A percentile compares a stretch with the other conserved stretches of the same genome.
phyloP scores from a whole-genome alignment of 2,113 vertebrate genomes.

The Cisticola juncidis region DNA sequence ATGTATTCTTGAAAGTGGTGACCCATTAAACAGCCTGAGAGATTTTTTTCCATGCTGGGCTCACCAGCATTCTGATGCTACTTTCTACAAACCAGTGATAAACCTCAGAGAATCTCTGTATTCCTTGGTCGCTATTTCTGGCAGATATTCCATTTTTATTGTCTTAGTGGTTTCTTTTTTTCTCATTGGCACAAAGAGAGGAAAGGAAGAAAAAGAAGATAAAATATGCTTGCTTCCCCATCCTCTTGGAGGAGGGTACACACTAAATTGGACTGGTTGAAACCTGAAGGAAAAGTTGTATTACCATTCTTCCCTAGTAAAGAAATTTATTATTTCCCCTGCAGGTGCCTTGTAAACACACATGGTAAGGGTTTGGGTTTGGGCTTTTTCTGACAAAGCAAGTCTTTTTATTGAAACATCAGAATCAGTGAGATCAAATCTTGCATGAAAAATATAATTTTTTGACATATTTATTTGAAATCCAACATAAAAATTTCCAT shows the following conservation, averaged over 20 bases:
- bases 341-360: not conserved
- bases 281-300: not conserved
- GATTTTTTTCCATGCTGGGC: not conserved
- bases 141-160: constrained; percentile 13
- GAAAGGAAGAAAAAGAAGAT: not conserved
- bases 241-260: not conserved
- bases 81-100: not conserved
- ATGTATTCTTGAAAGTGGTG: not conserved
- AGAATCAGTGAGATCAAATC: not conserved
- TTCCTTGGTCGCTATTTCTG: not conserved
- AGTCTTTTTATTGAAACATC: not conserved
- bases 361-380: not conserved
- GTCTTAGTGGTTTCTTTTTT: constrained; percentile 11
- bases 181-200: not conserved
- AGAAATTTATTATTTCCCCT: not conserved
- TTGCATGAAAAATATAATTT: not conserved
- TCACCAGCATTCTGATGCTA: not conserved
- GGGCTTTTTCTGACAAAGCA: not conserved
- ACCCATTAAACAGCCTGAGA: not conserved
- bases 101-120: not conserved
- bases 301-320: not conserved
- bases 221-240: not conserved
- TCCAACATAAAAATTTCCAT: not conserved
- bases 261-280: not conserved
- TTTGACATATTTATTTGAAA: not conserved